Evolutionary conservation across 1,140 invertebrate genomes (phyloP).

Genomic region (Ceratitis capitata): DNA sequence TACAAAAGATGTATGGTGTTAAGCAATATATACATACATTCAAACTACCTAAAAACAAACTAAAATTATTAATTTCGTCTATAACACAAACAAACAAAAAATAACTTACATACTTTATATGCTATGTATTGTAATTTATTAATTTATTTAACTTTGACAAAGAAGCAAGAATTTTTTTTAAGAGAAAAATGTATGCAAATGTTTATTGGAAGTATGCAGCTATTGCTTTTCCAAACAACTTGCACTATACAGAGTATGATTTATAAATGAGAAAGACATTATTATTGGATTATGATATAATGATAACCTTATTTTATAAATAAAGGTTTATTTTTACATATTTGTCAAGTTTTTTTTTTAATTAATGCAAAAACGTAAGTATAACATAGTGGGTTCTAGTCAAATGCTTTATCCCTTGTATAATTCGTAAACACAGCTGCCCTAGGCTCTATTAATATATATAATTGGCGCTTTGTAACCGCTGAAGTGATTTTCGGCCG

Average conservation of each 20-base stretch:
- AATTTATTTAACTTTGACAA: constrained; percentile 40
- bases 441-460: too few species aligned
- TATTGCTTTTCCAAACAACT: not conserved
- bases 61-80: constrained; percentile 32
- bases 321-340: constrained; percentile 51
- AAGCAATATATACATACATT: constrained; percentile 35
- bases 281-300: constrained; percentile 35
- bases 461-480: too few species aligned
- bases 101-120: constrained; percentile 37
- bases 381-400: too few species aligned
- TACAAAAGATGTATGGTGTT: constrained; percentile 27
- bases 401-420: too few species aligned
- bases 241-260: constrained; percentile 42
- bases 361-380: not conserved
- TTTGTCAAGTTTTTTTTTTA: not conserved
- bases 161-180: constrained; percentile 31
- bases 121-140: constrained; percentile 42
- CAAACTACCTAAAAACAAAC: constrained; percentile 39
- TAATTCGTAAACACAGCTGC: too few species aligned
- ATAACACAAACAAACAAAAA: constrained; percentile 26
- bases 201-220: not conserved
- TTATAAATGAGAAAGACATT: constrained; percentile 1
- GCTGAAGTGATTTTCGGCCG: too few species aligned
- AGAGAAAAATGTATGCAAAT: constrained; percentile 37
- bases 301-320: constrained; percentile 58